Conservation (phyloP, 2,888 invertebrate species). For the Polymixis lichenea region DNA sequence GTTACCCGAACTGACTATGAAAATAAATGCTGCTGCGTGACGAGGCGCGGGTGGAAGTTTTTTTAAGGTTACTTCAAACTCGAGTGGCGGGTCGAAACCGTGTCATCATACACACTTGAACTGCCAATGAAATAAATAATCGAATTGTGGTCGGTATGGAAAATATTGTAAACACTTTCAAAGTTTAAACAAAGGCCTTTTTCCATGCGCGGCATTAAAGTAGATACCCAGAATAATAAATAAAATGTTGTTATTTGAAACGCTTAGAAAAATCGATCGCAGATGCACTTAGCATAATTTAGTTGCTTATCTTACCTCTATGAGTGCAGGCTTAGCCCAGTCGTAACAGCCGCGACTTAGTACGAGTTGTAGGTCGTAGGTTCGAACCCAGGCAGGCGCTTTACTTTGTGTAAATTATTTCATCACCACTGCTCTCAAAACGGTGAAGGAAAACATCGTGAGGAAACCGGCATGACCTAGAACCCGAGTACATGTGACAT, state of each 20-base stretch:
- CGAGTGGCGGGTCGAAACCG: conserved; percentile 81
- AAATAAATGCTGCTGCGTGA: conserved; percentile 87
- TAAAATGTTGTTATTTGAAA: neutral
- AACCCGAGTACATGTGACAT: too few species aligned
- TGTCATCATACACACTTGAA: conserved; percentile 71
- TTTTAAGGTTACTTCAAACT: conserved; percentile 80
- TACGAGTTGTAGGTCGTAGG: too few species aligned
- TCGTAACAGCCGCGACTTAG: too few species aligned
- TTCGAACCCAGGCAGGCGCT: too few species aligned
- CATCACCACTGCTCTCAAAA: too few species aligned
- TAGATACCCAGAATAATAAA: neutral
- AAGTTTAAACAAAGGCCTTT: neutral
- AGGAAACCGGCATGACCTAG: too few species aligned
- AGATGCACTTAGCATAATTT: neutral
- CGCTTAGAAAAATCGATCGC: too few species aligned
- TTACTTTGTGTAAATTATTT: too few species aligned
- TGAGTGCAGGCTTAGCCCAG: too few species aligned
- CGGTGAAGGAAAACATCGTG: too few species aligned
- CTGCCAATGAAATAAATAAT: conserved; percentile 54
- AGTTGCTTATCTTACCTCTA: too few species aligned
- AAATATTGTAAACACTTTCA: neutral
- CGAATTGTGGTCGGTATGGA: conserved; percentile 13
- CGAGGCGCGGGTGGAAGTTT: conserved; percentile 87
- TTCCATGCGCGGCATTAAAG: neutral
- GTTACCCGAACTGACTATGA: conserved; percentile 88